Conservation (phyloP, 1,140 invertebrate genomes). For the Lucilia cuprina region DNA sequence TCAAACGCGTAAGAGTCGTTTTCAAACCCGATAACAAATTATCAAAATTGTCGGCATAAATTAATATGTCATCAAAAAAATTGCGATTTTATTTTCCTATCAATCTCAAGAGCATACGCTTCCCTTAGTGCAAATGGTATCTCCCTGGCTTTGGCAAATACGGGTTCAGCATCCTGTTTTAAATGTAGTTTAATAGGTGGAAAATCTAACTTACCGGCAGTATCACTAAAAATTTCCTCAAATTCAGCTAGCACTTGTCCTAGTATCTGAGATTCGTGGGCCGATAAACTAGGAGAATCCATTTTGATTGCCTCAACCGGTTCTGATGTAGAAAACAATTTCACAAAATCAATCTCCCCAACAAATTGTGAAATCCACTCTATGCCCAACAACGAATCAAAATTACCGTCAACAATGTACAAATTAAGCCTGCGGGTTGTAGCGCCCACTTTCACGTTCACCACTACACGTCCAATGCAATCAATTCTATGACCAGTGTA, state of each 20-base stretch:
- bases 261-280: no score
- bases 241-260: no score
- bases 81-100: slow-evolving; percentile 38
- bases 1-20: slow-evolving; percentile 35
- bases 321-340: no score
- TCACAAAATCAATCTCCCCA: no score
- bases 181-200: slow-evolving; percentile 33
- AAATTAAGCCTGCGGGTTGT: not conserved
- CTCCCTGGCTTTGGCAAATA: slow-evolving; percentile 20
- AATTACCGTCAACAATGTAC: not conserved
- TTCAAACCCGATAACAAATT: slow-evolving; percentile 22
- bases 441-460: not conserved
- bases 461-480: not conserved
- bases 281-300: no score
- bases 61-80: slow-evolving; percentile 37
- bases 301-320: no score
- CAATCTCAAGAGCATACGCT: slow-evolving; percentile 36
- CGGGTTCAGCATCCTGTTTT: not conserved
- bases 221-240: no score
- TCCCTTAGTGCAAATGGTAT: not conserved
- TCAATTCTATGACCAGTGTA: not conserved
- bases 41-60: slow-evolving; percentile 22
- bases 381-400: not conserved
- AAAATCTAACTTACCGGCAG: not conserved
- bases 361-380: not conserved